Base-by-base conservation (phyloP, 2,113 vertebrate species). In the Alligator mississippiensis region DNA sequence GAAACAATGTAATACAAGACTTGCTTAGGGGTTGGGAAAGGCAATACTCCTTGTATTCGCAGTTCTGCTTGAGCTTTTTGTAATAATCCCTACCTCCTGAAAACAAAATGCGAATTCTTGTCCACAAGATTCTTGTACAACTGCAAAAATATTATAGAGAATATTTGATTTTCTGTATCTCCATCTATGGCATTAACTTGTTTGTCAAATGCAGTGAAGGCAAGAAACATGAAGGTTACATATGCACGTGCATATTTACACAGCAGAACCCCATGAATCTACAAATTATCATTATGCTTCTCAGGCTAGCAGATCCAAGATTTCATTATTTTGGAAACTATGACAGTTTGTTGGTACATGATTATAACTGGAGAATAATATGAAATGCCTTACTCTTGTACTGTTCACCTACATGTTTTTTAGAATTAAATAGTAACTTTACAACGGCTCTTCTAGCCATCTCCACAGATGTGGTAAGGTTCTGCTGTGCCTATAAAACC, bases 361-460 rank as follows among this genome's bases (percentile, higher is more conserved):
- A 92, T 91, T 96, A 81, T 95, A 96, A 92, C 95, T 93, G 91
- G 92, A 90, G 86, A 94, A 94, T 91, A 92, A 96, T 92, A 97
- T 93, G 92, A 80, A 95, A 94, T 96, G 96, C 91, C 94, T 95
- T 97, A 96, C 94, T 95, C 95, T 92, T 96, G 84, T 93, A 94
- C 58, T 84, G 63, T 91, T 84, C 90, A 93, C 72, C 74, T 82
- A 92, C 92, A 77, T 54, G 21, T 11, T 89, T 59, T 34, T 34
- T 68, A 93, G 82, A 93, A 87, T 93, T 84, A 62, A 22, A 38
- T 74, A 25, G 70, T 38, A 74, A 47, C 22, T 47, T 47, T 74
- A 22, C 70, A 74, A 94, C 82, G 93, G 94, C 96, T 96, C 96
- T 96, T 96, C 92, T 95, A 88, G 78, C 96, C 78, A 76, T 88